phyloP scores from a whole-genome alignment of 2,797 vertebrate species.

The Euphonia xanthogaster region DNA sequence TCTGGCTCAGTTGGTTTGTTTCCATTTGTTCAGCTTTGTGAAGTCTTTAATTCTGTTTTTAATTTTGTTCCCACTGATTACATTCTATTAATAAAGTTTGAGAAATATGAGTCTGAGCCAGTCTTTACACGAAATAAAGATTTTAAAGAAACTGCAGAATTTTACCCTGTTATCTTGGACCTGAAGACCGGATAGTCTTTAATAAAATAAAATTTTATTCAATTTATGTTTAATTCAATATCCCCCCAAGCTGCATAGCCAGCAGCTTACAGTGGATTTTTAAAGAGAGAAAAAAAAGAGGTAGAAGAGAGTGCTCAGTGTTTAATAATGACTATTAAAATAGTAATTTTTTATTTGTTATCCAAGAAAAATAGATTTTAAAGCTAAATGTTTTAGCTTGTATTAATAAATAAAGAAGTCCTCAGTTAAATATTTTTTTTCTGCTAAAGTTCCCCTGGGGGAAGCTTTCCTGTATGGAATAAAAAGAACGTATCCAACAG shows the following conservation, averaged over 20 bases:
- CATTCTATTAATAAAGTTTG: background rate
- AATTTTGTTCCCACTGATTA: background rate
- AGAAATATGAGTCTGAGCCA: background rate
- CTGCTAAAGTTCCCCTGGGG: accelerated
- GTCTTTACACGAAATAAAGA: background rate
- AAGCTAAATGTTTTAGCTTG: background rate
- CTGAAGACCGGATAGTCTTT: background rate
- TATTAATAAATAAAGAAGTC: background rate
- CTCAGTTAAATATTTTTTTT: background rate
- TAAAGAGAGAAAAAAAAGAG: background rate
- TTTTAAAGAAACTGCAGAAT: background rate
- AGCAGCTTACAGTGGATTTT: background rate
- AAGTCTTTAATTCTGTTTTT: background rate
- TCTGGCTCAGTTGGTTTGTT: background rate
- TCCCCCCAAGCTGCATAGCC: background rate
- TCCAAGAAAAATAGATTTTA: background rate
- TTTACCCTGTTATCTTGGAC: background rate
- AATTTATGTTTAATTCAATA: background rate
- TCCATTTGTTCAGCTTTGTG: background rate
- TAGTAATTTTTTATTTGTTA: background rate
- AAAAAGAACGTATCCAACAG: background rate
- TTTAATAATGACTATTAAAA: background rate
- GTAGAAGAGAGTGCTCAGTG: background rate
- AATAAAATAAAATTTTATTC: background rate
- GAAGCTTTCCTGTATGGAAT: background rate